Conservation (phyloP, 2,113 vertebrate species). For the Lethenteron reissneri region DNA sequence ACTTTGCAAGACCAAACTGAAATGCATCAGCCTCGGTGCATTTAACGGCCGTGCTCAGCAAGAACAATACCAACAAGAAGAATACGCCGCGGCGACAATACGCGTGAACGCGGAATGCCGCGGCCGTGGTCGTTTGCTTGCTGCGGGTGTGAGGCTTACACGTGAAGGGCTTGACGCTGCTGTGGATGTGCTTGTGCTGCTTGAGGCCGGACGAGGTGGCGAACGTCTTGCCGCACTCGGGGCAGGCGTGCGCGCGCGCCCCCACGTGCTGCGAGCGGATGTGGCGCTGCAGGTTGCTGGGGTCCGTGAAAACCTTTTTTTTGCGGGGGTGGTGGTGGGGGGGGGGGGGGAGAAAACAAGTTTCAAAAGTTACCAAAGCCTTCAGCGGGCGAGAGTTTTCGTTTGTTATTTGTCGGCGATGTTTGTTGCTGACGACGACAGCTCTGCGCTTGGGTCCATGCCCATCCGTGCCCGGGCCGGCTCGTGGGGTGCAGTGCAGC, state of each 20-base stretch:
- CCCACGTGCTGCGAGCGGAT: slow-evolving; percentile 96
- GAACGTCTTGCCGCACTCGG: slow-evolving; percentile 95
- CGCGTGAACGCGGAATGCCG: slow-evolving; percentile 12
- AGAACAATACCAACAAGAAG: too few species aligned
- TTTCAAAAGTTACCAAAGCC: too few species aligned
- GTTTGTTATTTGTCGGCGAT: too few species aligned
- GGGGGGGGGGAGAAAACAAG: not conserved
- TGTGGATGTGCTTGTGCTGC: slow-evolving; percentile 99
- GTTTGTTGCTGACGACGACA: too few species aligned
- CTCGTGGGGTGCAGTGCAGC: too few species aligned
- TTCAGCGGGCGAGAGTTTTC: too few species aligned
- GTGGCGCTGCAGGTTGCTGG: slow-evolving; percentile 95
- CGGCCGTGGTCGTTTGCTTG: not conserved
- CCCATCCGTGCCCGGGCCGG: too few species aligned
- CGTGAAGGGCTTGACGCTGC: slow-evolving; percentile 99
- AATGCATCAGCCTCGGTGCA: too few species aligned
- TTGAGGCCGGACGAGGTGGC: slow-evolving; percentile 97
- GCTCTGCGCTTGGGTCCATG: too few species aligned
- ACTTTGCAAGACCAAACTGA: too few species aligned
- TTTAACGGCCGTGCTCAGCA: too few species aligned
- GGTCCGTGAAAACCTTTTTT: slow-evolving; percentile 82
- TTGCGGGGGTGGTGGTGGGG: too few species aligned
- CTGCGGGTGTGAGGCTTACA: slow-evolving; percentile 40
- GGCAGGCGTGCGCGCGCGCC: slow-evolving; percentile 78
- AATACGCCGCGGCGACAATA: not conserved